Base-by-base conservation (phyloP, 2,113 vertebrate genomes). In the Phyllopteryx taeniolatus region DNA sequence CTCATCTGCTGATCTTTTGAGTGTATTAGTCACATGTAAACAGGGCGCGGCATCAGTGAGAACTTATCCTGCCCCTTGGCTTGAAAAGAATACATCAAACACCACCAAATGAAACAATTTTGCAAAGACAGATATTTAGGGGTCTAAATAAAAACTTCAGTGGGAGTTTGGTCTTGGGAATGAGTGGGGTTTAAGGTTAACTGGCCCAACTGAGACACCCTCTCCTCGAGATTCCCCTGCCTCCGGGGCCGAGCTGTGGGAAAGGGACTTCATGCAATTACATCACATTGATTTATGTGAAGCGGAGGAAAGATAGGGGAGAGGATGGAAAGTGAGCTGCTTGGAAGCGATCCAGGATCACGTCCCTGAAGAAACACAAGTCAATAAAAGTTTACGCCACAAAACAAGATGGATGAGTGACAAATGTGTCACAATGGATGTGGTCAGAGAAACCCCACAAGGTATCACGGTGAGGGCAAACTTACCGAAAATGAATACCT, bases 281-380 rank as follows among this genome's bases (percentile, higher is more conserved):
- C 88, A 90, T 91, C 92, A 92, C 86, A 83, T 83, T 90, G 89
- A 92, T 91, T 93, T 92, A 93, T 88, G 84, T 79, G 73, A 78
- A 71, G 74, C 66, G 76, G 81, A 83, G 83, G 83, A 88, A 89
- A 82, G 86, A 83, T 76, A 73, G 82, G 84, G 84, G 82, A 86
- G 82, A 85, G 87, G 76, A 90, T 88, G 90, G 85, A 92, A 91
- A 86, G 80, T 82, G 84, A 92, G 84, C 84, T 60, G 81, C 81
- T 87, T 92, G 91, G 91, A 89, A 63, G 71, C 64, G 53, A 44
- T 88, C 90, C 92, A 92, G 79, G 79, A 86, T 79, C 74, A 83
- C 76, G 78, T 93, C 90, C 90, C 91, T 20, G 35, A 82, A 88
- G 90, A 79, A 88, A 83, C 86, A 87, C 84, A 82, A 90, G 89